These are phyloP conservation scores for Nesidiocoris tenuis DNA, from an alignment of 2,888 invertebrate species.

Conservation along the genomic window DNA sequence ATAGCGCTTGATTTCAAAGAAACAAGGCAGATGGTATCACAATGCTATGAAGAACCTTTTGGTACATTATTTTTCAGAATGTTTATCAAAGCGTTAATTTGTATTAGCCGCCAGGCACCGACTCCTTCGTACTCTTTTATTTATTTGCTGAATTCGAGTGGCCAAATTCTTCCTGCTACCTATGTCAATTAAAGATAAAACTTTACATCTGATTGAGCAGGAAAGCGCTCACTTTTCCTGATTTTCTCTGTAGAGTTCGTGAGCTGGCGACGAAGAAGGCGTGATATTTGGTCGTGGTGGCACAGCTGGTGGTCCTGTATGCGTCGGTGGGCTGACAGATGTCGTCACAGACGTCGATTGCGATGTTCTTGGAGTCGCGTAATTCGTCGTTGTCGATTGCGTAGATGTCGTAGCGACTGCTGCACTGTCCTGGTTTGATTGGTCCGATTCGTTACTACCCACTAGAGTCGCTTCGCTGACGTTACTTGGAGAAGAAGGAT, in stretches of 20 bases:
- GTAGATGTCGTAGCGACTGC: too few species aligned
- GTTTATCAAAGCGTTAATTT: too few species aligned
- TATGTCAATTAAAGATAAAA: background rate
- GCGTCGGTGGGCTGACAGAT: conserved; percentile 8
- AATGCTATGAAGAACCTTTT: too few species aligned
- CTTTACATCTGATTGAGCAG: background rate
- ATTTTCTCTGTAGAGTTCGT: conserved; percentile 15
- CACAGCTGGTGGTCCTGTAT: background rate
- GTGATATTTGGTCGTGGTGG: conserved; percentile 8
- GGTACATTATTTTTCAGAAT: background rate
- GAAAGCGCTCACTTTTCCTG: conserved; percentile 19
- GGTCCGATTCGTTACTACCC: conserved; percentile 39
- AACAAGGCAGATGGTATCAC: too few species aligned
- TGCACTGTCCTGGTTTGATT: conserved; percentile 32
- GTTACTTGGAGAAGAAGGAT: conserved; percentile 72
- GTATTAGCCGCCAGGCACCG: too few species aligned
- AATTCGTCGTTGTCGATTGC: background rate
- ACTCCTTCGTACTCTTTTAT: background rate
- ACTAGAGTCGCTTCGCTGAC: conserved; percentile 72
- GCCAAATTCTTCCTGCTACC: too few species aligned
- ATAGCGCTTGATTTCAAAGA: too few species aligned
- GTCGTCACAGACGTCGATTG: background rate
- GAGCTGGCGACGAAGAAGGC: conserved; percentile 20
- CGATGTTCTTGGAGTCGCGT: conserved; percentile 2
- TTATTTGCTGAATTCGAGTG: too few species aligned